Percentiles rank a stretch among this genome's conserved stretches.
Conservation (phyloP, 2,797 vertebrate species). For the Scarus forsteni region DNA sequence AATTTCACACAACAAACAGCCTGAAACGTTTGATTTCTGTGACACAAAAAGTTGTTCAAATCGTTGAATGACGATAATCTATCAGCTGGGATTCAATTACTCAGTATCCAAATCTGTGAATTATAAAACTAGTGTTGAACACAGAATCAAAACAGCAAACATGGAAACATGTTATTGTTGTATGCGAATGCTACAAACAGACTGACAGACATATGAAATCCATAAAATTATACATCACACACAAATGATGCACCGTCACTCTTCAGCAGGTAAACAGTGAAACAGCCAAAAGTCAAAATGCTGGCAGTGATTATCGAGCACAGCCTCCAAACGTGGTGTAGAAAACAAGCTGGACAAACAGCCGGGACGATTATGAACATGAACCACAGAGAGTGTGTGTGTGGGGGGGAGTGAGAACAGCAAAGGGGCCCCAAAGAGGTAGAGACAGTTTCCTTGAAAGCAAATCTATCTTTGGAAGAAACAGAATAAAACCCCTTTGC, state of each 20-base stretch:
- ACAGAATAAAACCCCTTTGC: constrained; percentile 37
- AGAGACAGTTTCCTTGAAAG: constrained; percentile 60
- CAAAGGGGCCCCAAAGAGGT: constrained; percentile 70
- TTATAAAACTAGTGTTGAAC: constrained; percentile 46
- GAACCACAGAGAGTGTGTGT: too few relatives aligned
- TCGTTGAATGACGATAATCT: constrained; percentile 43
- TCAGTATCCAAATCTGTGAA: constrained; percentile 45
- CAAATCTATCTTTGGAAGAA: constrained; percentile 64
- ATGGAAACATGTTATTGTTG: constrained; percentile 29
- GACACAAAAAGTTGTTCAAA: constrained; percentile 50
- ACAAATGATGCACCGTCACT: constrained; percentile 46
- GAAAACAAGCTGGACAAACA: constrained; percentile 28
- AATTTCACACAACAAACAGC: constrained; percentile 57
- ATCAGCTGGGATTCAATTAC: constrained; percentile 32
- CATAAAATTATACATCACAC: constrained; percentile 38
- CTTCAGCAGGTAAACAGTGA: constrained; percentile 55
- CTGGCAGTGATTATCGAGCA: constrained; percentile 52
- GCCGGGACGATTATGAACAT: constrained; percentile 18
- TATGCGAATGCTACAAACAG: constrained; percentile 49
- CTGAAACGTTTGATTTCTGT: constrained; percentile 34
- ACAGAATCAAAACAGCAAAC: constrained; percentile 34
- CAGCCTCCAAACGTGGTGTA: constrained; percentile 26
- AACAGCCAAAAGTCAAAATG: constrained; percentile 48
- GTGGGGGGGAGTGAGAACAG: constrained; percentile 26
- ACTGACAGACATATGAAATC: constrained; percentile 55